Evolutionary conservation across 2,888 invertebrate genomes (phyloP).

Genomic region (Acrobasis suavella): DNA sequence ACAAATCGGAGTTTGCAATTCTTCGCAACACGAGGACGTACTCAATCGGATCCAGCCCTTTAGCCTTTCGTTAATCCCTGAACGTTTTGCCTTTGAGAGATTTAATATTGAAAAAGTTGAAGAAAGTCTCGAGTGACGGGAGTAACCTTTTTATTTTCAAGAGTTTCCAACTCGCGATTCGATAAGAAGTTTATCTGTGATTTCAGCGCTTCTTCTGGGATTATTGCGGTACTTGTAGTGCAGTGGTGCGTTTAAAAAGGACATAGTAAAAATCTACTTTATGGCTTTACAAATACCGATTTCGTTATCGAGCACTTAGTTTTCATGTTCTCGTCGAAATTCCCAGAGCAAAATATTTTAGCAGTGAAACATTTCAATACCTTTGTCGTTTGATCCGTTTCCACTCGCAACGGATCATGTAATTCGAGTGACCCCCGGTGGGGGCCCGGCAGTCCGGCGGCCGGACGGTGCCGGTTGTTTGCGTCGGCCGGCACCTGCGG

Average conservation of each 20-base stretch:
- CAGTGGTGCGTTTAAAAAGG: background rate
- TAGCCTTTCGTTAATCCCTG: slow-evolving; percentile 23
- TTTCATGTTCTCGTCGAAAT: too few relatives aligned
- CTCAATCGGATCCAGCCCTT: slow-evolving; percentile 22
- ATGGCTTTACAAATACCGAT: too few relatives aligned
- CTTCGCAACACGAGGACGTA: slow-evolving; percentile 16
- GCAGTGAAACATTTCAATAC: background rate
- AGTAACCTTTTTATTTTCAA: slow-evolving; percentile 20
- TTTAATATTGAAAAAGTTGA: slow-evolving; percentile 24
- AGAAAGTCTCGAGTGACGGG: slow-evolving; percentile 21
- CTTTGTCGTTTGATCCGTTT: background rate
- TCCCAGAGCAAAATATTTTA: too few relatives aligned
- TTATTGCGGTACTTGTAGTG: slow-evolving; percentile 2
- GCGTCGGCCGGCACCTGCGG: slow-evolving; percentile 22
- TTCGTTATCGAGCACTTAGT: too few relatives aligned
- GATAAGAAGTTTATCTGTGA: slow-evolving; percentile 20
- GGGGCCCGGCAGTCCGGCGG: background rate
- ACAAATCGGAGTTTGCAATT: slow-evolving; percentile 25
- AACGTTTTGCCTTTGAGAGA: slow-evolving; percentile 20
- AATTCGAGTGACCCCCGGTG: background rate
- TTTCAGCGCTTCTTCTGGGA: slow-evolving; percentile 6
- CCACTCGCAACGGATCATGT: background rate
- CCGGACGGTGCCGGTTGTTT: slow-evolving; percentile 6
- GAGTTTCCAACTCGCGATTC: slow-evolving; percentile 16
- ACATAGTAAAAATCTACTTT: background rate